phyloP scores from a whole-genome alignment of 2,797 vertebrate species.

The Sebastes iracundus region DNA sequence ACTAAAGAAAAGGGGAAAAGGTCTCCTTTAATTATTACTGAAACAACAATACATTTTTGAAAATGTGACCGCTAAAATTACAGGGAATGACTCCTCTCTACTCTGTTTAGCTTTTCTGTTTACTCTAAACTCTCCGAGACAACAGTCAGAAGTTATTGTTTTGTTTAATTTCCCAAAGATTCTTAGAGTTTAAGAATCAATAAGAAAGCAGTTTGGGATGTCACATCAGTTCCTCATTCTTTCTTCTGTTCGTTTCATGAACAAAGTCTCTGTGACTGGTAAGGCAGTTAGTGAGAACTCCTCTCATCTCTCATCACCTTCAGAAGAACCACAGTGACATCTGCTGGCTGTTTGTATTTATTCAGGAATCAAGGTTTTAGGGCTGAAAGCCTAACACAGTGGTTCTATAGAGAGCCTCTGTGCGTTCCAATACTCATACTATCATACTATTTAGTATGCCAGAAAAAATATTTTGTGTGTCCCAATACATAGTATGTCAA shows the following conservation, averaged over 20 bases:
- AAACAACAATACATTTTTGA: background rate
- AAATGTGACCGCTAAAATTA: background rate
- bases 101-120: background rate
- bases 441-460: too few species aligned
- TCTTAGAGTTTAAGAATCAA: background rate
- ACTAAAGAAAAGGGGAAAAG: too few species aligned
- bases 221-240: background rate
- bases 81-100: background rate
- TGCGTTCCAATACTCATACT: too few species aligned
- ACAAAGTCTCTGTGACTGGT: background rate
- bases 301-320: background rate
- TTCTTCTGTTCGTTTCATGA: background rate
- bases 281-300: rapidly evolving
- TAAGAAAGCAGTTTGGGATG: background rate
- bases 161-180: background rate
- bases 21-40: background rate
- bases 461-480: too few species aligned
- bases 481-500: too few species aligned
- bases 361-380: background rate
- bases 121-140: background rate
- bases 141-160: background rate
- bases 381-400: background rate
- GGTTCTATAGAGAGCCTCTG: too few species aligned
- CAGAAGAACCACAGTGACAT: conserved; percentile 58
- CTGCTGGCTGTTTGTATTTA: conserved; percentile 46